A percentile compares a stretch with the other conserved stretches of the same genome.
These are phyloP conservation scores for Botia kubotai DNA, from an alignment of 2,797 vertebrate species.

Conservation along the genomic window DNA sequence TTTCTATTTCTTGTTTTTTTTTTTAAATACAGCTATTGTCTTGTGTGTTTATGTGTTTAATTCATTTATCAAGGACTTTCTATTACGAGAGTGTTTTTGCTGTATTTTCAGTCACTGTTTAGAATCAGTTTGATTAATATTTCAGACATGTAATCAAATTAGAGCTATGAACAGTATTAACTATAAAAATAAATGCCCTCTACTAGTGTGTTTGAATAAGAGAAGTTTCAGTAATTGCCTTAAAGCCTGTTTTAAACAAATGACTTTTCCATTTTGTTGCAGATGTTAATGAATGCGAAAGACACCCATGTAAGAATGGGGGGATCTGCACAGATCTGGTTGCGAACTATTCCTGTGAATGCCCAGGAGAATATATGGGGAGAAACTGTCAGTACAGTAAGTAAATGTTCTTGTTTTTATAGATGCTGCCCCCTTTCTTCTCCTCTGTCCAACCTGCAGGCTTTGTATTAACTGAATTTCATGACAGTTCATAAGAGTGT, in stretches of 20 bases:
- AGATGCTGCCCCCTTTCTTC: slow-evolving; percentile 47
- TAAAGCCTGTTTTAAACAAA: slow-evolving; percentile 63
- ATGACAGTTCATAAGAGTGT: slow-evolving; percentile 28
- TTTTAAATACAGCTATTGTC: not conserved
- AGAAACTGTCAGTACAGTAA: slow-evolving; percentile 97
- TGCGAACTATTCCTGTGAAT: slow-evolving; percentile 98
- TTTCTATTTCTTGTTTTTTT: not conserved
- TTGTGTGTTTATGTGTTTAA: slow-evolving; percentile 11
- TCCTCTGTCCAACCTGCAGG: slow-evolving; percentile 23
- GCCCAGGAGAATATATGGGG: slow-evolving; percentile 98
- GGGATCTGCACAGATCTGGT: slow-evolving; percentile 94
- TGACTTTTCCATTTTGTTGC: slow-evolving; percentile 53
- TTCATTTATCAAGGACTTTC: slow-evolving; percentile 20
- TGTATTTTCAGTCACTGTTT: slow-evolving; percentile 29
- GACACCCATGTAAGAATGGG: slow-evolving; percentile 94
- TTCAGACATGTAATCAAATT: no score
- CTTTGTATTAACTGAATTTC: slow-evolving; percentile 41
- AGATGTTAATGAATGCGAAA: slow-evolving; percentile 98
- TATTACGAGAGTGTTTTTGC: slow-evolving; percentile 4
- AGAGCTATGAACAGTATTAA: slow-evolving; percentile 52
- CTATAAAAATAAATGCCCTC: slow-evolving; percentile 51
- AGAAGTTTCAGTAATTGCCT: slow-evolving; percentile 66
- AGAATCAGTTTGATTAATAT: slow-evolving; percentile 13
- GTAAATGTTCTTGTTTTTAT: slow-evolving; percentile 65
- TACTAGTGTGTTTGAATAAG: slow-evolving; percentile 71